Base-by-base conservation (phyloP, 1,140 invertebrate genomes). In the Homalodisca vitripennis region DNA sequence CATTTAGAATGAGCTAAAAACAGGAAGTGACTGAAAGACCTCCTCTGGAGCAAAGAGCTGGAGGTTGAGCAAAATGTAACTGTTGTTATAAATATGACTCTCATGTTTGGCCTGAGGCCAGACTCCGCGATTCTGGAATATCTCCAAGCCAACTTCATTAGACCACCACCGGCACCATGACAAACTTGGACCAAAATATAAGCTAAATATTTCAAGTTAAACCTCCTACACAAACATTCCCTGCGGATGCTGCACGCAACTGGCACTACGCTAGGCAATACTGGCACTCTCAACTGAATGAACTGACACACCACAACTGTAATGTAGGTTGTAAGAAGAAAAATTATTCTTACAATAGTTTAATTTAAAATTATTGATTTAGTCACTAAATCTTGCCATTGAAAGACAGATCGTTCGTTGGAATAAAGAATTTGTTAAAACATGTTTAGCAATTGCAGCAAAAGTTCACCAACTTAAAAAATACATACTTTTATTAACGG, bases 21-120 rank as follows among this genome's bases (percentile, higher is more conserved):
- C n/a, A n/a, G n/a, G n/a, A n/a, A n/a, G n/a, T n/a, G n/a, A n/a
- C n/a, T n/a, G n/a, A n/a, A n/a, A n/a, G n/a, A n/a, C n/a, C n/a
- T n/a, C n/a, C n/a, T n/a, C 24, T 64, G 47, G 57, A 67, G 32
- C 53, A 34, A 26, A 26, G 6, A 29, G 26, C 55, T 60, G 55
- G 55, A 60, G 55, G 3, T 12, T 51, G 34, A 51, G 48, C 48
- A 20, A 51, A 51, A 51, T 51, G 48, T 51, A 12, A 60, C 24
- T 60, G 48, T 53, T 60, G 32, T 29, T 41, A 64, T 69, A 64
- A 51, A 67, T 51, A 53, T 67, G 66, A 67, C 63, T 41, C 22
- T 22, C 12, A 60, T 22, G 55, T 60, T 29, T 60, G 55, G 55
- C 14, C 29, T 60, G 24, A 22, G 3, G 55, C 55, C 55, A 60